Evolutionary conservation across 2,888 invertebrate genomes (phyloP).

Genomic region (Lasioglossum calceatum): DNA sequence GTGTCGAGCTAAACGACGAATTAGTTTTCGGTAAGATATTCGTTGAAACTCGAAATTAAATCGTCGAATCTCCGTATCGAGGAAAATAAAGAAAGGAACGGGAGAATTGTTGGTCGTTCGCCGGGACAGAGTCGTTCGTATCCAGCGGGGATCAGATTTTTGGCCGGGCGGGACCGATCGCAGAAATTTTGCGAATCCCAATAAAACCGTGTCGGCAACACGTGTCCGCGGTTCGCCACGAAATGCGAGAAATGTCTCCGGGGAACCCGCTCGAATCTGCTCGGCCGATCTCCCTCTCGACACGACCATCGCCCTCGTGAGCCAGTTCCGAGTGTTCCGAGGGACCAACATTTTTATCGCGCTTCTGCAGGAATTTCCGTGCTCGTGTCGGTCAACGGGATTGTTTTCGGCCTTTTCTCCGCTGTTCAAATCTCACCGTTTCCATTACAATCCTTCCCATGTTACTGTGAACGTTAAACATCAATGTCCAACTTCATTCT

Average conservation of each 20-base stretch:
- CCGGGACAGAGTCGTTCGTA: conserved; percentile 6
- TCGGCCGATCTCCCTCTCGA: conserved; percentile 73
- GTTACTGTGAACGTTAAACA: neutral
- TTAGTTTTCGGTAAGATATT: neutral
- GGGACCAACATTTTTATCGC: conserved; percentile 32
- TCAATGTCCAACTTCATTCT: neutral
- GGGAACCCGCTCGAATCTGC: conserved; percentile 70
- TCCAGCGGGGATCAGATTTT: conserved; percentile 62
- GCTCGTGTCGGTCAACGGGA: conserved; percentile 21
- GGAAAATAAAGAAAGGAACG: neutral
- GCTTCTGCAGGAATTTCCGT: conserved; percentile 4
- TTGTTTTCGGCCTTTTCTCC: neutral
- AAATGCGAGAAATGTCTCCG: conserved; percentile 81
- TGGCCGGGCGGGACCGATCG: conserved; percentile 63
- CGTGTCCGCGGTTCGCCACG: conserved; percentile 77
- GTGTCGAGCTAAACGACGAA: neutral
- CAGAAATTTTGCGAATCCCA: conserved; percentile 80
- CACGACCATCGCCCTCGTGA: conserved; percentile 37
- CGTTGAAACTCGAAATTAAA: conserved; percentile 5
- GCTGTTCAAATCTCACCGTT: neutral
- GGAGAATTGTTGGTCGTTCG: conserved; percentile 15
- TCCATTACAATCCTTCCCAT: neutral
- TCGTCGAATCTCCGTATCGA: neutral
- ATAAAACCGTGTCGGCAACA: conserved; percentile 81
- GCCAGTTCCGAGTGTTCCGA: conserved; percentile 23